phyloP scores from a whole-genome alignment of 2,113 vertebrate genomes.

The Climacteris rufus region DNA sequence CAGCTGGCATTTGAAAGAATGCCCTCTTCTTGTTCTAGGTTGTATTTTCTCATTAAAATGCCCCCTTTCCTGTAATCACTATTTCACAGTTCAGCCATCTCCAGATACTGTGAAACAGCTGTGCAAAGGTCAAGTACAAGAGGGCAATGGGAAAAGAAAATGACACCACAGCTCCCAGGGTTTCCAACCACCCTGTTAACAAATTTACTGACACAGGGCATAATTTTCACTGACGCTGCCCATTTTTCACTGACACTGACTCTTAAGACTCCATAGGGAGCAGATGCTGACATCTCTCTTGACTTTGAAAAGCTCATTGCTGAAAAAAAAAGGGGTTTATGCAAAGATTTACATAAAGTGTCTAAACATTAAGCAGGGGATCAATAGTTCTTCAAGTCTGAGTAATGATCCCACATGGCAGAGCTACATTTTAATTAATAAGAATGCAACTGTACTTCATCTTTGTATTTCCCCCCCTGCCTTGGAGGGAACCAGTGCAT shows the following conservation, averaged over 20 bases:
- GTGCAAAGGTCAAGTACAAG: constrained; percentile 56
- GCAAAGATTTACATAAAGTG: constrained; percentile 65
- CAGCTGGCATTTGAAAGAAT: constrained; percentile 33
- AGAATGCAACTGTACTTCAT: background rate
- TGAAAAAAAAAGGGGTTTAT: constrained; percentile 50
- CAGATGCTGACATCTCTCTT: constrained; percentile 31
- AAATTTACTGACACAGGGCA: constrained; percentile 57
- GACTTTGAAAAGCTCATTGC: constrained; percentile 53
- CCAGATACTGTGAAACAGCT: constrained; percentile 47
- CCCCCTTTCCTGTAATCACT: constrained; percentile 18
- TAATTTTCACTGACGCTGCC: constrained; percentile 55
- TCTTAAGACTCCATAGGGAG: constrained; percentile 54
- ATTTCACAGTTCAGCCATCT: constrained; percentile 60
- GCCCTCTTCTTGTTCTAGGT: constrained; percentile 16
- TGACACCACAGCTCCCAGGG: constrained; percentile 6
- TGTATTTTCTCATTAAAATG: constrained; percentile 56
- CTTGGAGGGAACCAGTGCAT: background rate
- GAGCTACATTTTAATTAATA: constrained; percentile 37
- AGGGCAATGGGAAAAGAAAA: constrained; percentile 44
- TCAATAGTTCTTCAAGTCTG: constrained; percentile 42
- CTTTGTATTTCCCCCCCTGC: background rate
- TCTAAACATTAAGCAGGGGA: constrained; percentile 42
- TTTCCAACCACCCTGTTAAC: constrained; percentile 40
- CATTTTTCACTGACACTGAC: constrained; percentile 45
- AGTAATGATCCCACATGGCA: constrained; percentile 41